Evolutionary conservation across 2,888 invertebrate species (phyloP), one percentile per base, ranked within the genome.

Genomic region (Andrena dorsata): DNA sequence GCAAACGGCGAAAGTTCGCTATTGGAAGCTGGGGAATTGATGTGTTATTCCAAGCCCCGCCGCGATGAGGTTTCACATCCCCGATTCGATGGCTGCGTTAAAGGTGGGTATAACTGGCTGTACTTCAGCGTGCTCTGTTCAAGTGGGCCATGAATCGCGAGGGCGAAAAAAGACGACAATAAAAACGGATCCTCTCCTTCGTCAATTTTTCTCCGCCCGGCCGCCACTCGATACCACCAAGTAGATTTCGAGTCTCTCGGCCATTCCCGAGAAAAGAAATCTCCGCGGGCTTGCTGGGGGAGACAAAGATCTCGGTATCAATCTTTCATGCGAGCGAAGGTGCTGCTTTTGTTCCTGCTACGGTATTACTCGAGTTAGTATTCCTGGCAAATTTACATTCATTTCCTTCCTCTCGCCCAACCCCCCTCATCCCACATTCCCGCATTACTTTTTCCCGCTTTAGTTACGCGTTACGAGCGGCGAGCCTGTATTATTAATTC

Each of bases 261-360:
- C 78, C 73, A 63, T 87, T 79, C 75, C 47, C 78, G 74, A 76
- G 75, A 81, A 80, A 80, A 84, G 83, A 69, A 78, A 80, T 84
- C 86, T 76, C 82, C 47, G 32, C 20, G 68, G 85, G 66, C 58
- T 69, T 61, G 81, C 65, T 71, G 60, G 65, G 66, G 30, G 47
- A 64, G 81, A 86, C 83, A 87, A 83, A 81, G 86, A 81, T 80
- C 65, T 26, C 30, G 49, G 41, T 76, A 79, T 83, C 77, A 87
- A 86, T 88, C 82, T 80, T 88, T 76, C 74, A 80, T 70, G 71
- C 30, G 30, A 60, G 41, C 60, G 75, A 41, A 84, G 76, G 64
- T 53, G 28, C 60, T 41, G 26, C 70, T 63, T 80, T 78, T 76
- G 53, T 85, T 66, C 58, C 65, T 30, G 47, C 74, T 71, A 56